phyloP scores from a whole-genome alignment of 2,113 vertebrate genomes.

The Lucifuga dentata region DNA sequence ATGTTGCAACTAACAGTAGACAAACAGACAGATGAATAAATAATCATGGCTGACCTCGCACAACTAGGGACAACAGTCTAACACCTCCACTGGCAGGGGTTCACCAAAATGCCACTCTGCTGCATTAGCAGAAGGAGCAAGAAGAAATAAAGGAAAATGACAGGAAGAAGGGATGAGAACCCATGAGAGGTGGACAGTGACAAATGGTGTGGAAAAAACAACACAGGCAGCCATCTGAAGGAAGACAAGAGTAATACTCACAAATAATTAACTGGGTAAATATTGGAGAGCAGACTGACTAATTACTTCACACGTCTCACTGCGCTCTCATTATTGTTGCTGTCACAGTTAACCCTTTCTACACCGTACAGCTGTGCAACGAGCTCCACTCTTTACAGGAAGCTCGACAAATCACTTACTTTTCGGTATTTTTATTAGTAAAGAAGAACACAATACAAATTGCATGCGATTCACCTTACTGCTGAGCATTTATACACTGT shows the following conservation, averaged over 20 bases:
- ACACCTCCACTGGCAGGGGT: constrained; percentile 74
- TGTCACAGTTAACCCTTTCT: constrained; percentile 78
- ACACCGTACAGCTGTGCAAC: constrained; percentile 48
- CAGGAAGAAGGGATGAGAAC: constrained; percentile 67
- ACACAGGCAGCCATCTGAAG: constrained; percentile 82
- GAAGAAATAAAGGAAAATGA: constrained; percentile 10
- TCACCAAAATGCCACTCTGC: constrained; percentile 76
- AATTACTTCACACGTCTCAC: constrained; percentile 85
- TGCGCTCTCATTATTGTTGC: constrained; percentile 83
- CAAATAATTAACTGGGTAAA: constrained; percentile 88
- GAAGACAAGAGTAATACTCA: constrained; percentile 85
- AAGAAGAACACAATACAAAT: no score
- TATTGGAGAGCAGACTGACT: constrained; percentile 84
- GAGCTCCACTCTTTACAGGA: constrained; percentile 37
- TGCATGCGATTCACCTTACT: no score
- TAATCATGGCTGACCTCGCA: constrained; percentile 78
- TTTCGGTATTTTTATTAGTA: constrained; percentile 33
- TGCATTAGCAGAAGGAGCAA: constrained; percentile 41
- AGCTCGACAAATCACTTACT: constrained; percentile 37
- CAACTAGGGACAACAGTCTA: constrained; percentile 71
- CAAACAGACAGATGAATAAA: constrained; percentile 77
- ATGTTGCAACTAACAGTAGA: constrained; percentile 56
- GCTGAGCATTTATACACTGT: background rate
- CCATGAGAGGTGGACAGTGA: constrained; percentile 81
- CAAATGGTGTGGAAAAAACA: constrained; percentile 84